phyloP scores from a whole-genome alignment of 2,888 invertebrate species.

The Chrysotoxum bicinctum region DNA sequence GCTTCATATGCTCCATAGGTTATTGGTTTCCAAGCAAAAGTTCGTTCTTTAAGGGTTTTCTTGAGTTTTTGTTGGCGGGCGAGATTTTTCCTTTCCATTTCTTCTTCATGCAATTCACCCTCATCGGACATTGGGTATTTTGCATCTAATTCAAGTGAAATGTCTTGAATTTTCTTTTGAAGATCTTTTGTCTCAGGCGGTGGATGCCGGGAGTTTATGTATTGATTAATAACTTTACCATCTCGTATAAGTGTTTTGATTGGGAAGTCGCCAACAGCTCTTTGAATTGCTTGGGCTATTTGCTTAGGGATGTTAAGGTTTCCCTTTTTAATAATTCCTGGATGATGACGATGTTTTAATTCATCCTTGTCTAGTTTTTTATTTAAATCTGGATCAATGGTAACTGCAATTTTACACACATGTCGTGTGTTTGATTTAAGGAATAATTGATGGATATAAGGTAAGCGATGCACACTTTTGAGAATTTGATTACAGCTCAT shows the following conservation, averaged over 20 bases:
- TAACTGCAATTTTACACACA: conserved; percentile 78
- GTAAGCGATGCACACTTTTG: neutral
- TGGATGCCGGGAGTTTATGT: conserved; percentile 85
- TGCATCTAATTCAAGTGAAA: conserved; percentile 76
- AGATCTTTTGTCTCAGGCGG: conserved; percentile 84
- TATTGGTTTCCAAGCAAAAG: conserved; percentile 89
- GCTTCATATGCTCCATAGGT: conserved; percentile 86
- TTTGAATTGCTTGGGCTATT: conserved; percentile 84
- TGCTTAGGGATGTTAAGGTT: conserved; percentile 84
- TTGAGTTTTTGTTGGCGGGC: conserved; percentile 83
- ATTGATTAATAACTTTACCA: conserved; percentile 83
- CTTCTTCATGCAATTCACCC: conserved; percentile 78
- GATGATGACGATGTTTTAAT: conserved; percentile 87
- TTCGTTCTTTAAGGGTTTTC: conserved; percentile 84
- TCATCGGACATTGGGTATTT: conserved; percentile 75
- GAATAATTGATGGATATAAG: conserved; percentile 17
- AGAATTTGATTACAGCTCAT: conserved; percentile 44
- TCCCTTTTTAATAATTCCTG: conserved; percentile 85
- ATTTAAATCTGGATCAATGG: conserved; percentile 75
- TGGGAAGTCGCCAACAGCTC: conserved; percentile 84
- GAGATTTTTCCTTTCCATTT: conserved; percentile 80
- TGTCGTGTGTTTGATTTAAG: conserved; percentile 56
- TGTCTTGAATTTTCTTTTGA: conserved; percentile 75
- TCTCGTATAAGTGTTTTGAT: conserved; percentile 83
- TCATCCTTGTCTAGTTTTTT: conserved; percentile 76